Percentiles rank a stretch among this genome's conserved stretches.
phyloP scores from a whole-genome alignment of 2,888 invertebrate genomes.

The Sicus ferrugineus region DNA sequence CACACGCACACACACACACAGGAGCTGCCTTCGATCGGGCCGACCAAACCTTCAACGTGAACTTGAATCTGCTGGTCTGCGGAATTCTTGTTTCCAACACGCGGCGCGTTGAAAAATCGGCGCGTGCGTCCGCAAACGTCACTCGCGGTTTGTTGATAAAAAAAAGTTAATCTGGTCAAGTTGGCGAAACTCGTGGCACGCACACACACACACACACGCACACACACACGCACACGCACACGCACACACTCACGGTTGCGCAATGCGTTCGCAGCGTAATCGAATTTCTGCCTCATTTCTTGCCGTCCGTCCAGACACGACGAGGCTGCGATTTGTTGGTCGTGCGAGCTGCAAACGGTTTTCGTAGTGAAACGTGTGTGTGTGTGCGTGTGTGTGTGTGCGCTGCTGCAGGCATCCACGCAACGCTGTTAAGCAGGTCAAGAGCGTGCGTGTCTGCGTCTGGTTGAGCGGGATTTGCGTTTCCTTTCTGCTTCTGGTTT shows the following conservation, averaged over 20 bases:
- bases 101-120: neutral
- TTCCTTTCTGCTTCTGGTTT: neutral
- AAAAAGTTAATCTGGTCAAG: neutral
- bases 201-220: neutral
- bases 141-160: no score
- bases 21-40: neutral
- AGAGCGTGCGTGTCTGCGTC: constrained; percentile 18
- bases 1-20: neutral
- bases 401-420: neutral
- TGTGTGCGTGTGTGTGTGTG: neutral
- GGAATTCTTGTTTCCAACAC: neutral
- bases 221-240: neutral
- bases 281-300: no score
- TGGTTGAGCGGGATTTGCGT: neutral
- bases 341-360: no score
- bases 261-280: no score
- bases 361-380: no score
- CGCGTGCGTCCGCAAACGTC: neutral
- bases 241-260: no score
- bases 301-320: no score
- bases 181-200: neutral
- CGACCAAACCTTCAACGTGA: constrained; percentile 27
- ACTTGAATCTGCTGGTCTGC: constrained; percentile 11
- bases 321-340: no score
- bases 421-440: constrained; percentile 19